Percentiles rank a stretch among this genome's conserved stretches.
phyloP scores from a whole-genome alignment of 92 coral and sea anemone species.

The Bergia sp. region DNA sequence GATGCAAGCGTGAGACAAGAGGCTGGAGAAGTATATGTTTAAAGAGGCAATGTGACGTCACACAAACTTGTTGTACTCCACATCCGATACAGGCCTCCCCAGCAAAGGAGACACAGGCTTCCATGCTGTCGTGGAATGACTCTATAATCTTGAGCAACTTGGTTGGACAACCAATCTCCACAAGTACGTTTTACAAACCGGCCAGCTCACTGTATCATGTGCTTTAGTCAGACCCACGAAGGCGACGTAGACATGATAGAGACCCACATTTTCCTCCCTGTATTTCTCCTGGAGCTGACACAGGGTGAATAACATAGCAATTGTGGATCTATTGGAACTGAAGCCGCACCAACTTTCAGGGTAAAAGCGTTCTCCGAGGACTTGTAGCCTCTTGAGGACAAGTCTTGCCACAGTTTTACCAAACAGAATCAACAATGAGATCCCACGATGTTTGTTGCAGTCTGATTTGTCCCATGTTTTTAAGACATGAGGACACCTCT shows the following conservation, averaged over 20 bases:
- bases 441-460: constrained; percentile 7
- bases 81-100: background rate
- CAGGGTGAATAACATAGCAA: background rate
- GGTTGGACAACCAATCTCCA: constrained; percentile 12
- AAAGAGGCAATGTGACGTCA: background rate
- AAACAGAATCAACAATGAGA: background rate
- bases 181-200: background rate
- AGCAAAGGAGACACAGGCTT: background rate
- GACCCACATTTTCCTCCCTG: constrained; percentile 2
- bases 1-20: background rate
- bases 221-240: constrained; percentile 1
- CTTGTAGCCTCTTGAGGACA: constrained; percentile 1
- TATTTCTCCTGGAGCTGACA: constrained; percentile 1
- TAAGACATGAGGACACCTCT: background rate
- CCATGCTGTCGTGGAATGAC: constrained; percentile 25
- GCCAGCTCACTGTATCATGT: background rate
- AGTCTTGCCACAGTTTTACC: background rate
- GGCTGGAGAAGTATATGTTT: constrained; percentile 8
- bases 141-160: constrained; percentile 16
- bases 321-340: constrained; percentile 8
- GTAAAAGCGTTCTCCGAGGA: constrained; percentile 1
- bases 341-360: background rate
- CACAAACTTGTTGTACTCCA: background rate
- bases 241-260: background rate
- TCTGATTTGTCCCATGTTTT: constrained; percentile 6